phyloP scores from a whole-genome alignment of 2,113 vertebrate genomes.

The Chionis minor region DNA sequence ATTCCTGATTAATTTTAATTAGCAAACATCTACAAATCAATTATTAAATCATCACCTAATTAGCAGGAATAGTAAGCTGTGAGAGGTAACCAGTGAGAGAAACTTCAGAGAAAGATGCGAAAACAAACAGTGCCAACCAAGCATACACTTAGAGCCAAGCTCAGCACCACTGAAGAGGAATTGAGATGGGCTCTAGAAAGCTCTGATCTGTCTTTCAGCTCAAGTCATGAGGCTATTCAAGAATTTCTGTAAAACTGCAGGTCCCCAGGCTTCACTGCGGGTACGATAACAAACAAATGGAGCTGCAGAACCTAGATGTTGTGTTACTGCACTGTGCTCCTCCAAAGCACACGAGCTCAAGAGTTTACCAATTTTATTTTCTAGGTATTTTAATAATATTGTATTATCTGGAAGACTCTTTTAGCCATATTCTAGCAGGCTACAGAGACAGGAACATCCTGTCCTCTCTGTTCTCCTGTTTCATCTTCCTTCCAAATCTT shows the following conservation, averaged over 20 bases:
- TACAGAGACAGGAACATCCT: background rate
- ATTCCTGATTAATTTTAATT: slow-evolving; percentile 43
- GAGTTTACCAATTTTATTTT: background rate
- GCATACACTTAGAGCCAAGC: background rate
- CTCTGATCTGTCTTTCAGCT: background rate
- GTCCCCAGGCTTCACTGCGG: background rate
- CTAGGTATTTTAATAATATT: background rate
- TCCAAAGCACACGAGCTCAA: background rate
- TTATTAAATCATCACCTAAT: slow-evolving; percentile 33
- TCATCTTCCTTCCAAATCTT: background rate
- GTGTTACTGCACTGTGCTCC: background rate
- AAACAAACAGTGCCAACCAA: background rate
- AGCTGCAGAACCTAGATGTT: background rate
- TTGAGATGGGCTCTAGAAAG: background rate
- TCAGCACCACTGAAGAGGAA: background rate
- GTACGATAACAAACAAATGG: background rate
- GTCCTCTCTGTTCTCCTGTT: background rate
- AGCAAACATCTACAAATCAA: slow-evolving; percentile 35
- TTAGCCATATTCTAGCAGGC: background rate
- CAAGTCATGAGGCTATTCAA: background rate
- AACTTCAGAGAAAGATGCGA: background rate
- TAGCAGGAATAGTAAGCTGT: slow-evolving; percentile 8
- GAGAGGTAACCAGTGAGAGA: background rate
- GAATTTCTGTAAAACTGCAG: background rate
- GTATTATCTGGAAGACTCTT: background rate